phyloP scores from a whole-genome alignment of 2,888 invertebrate genomes.

The Hirtodrosophila alboralis region DNA sequence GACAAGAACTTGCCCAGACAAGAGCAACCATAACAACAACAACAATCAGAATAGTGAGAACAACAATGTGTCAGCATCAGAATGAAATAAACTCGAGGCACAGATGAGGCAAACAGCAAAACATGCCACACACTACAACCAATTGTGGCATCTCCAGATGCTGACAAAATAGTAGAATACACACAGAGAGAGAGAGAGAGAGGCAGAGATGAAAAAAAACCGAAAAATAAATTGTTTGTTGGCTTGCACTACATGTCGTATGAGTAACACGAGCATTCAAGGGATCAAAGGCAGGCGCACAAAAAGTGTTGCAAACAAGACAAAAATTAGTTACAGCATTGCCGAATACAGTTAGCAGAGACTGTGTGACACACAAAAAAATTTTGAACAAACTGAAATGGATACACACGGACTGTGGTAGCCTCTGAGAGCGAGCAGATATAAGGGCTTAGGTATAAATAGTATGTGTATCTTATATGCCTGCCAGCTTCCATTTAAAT shows the following conservation, averaged over 20 bases:
- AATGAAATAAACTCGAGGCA: conserved; percentile 41
- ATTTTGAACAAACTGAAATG: conserved; percentile 47
- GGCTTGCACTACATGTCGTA: conserved; percentile 50
- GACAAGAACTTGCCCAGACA: conserved; percentile 32
- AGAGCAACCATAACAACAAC: conserved; percentile 23
- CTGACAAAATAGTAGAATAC: conserved; percentile 14
- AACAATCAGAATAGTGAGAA: conserved; percentile 35
- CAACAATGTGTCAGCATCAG: conserved; percentile 56
- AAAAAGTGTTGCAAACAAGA: conserved; percentile 23
- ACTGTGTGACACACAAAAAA: conserved; percentile 37
- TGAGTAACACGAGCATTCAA: conserved; percentile 33
- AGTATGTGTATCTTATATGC: conserved; percentile 19
- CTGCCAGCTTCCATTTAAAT: conserved; percentile 38
- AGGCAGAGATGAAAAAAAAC: too few species aligned
- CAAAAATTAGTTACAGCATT: conserved; percentile 43
- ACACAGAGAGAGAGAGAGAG: too few species aligned
- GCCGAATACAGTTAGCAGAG: conserved; percentile 38
- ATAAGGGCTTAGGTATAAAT: conserved; percentile 19
- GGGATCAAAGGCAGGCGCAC: conserved; percentile 25
- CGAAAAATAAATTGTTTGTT: conserved; percentile 36
- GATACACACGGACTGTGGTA: conserved; percentile 25
- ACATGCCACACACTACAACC: conserved; percentile 53
- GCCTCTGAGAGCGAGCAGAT: conserved; percentile 31
- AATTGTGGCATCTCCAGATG: conserved; percentile 53
- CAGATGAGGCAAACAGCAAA: conserved; percentile 31